Base-by-base conservation (phyloP, 2,888 invertebrate species). In the Agrotis puta region DNA sequence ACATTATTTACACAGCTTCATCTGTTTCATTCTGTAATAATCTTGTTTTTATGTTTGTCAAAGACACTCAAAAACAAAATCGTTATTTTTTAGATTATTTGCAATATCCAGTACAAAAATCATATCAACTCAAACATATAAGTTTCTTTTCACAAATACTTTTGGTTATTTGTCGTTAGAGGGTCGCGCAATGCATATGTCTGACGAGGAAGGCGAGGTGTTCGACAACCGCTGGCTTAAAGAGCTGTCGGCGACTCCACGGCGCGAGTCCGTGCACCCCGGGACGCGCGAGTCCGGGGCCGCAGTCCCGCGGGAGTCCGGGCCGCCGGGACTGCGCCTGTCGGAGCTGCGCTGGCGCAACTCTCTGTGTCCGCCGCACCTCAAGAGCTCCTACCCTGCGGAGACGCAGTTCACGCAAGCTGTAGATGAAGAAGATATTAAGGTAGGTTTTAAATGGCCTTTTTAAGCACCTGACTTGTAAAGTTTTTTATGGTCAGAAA, bases 151-250 rank as follows among this genome's bases (percentile, higher is more conserved):
- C 2, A 43, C 6, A 7, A 11, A 45, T 53, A 18, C 33, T 43
- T 53, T 43, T 27, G n/a, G 9, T n/a, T 58, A n/a, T 53, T 16
- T n/a, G 4, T 47, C 24, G 2, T 5, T 84, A 94, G 94, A 93
- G 64, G 90, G 90, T 0, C 95, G 95, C 58, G 96, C 96, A 80
- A 93, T 98, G 33, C 97, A 97, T 85, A 98, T 98, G 97, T 98
- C 98, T 59, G 98, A 98, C 87, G 98, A 98, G 89, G 98, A 98
- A 83, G 98, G 98, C 57, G 98, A 98, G 89, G 95, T 98, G 57
- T 98, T 98, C 89, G 98, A 98, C 91, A 98, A 98, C 89, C 98
- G 98, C 63, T 98, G 97, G 74, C 95, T 98, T 77, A 96, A 96
- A 0, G 97, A 97, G 90, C 92, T 98, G 84, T 97, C 97, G 85